Evolutionary conservation across 35 echinoderm and acorn worm genomes (phyloP).

Genomic region (Heliocidaris tuberculata): DNA sequence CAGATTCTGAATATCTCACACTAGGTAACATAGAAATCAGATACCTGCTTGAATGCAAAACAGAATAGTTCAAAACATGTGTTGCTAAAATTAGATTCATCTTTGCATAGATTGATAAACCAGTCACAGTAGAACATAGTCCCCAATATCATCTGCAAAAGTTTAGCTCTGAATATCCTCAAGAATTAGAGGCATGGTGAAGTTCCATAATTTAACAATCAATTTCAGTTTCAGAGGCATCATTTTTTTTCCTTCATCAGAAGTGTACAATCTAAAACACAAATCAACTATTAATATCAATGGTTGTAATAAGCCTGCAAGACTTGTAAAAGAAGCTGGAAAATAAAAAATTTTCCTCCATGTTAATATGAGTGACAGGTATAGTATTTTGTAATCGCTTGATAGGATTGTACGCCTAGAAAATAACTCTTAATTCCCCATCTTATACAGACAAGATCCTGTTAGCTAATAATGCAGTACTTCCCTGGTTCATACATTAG

Average conservation of each 20-base stretch:
- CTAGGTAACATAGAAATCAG: no score
- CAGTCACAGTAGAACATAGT: no score
- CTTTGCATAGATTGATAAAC: no score
- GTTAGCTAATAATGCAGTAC: not conserved
- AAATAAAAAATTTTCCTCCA: not conserved
- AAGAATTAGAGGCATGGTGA: not conserved
- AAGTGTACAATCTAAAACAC: not conserved
- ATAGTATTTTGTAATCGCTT: not conserved
- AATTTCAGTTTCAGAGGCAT: not conserved
- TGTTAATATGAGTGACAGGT: not conserved
- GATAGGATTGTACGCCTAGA: not conserved
- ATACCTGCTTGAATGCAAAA: no score
- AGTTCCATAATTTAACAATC: not conserved
- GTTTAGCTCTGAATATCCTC: no score
- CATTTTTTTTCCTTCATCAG: not conserved
- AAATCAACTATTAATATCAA: not conserved
- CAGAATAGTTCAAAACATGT: no score
- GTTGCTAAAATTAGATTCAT: no score
- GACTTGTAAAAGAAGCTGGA: not conserved
- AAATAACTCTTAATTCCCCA: not conserved
- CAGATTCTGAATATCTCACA: no score
- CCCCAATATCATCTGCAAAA: no score
- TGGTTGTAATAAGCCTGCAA: not conserved
- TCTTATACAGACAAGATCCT: not conserved
- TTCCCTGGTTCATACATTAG: slow-evolving; percentile 1